phyloP scores from a whole-genome alignment of 2,888 invertebrate species.

The Lasioglossum zephyrum region DNA sequence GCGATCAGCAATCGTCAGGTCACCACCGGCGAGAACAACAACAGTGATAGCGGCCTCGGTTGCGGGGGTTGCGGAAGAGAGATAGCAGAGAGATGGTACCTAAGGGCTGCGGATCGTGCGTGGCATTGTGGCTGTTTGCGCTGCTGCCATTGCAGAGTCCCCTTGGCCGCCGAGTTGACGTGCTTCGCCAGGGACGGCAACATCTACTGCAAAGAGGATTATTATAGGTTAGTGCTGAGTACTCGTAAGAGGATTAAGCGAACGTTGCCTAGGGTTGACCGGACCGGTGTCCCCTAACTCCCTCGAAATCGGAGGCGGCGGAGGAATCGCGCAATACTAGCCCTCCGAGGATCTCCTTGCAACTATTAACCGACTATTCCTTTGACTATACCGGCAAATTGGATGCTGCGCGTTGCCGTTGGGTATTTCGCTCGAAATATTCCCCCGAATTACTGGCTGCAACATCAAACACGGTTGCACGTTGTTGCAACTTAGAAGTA shows the following conservation, averaged over 20 bases:
- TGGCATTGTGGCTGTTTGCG: constrained; percentile 95
- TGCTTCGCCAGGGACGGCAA: constrained; percentile 95
- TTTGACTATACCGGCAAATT: background rate
- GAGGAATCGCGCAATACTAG: background rate
- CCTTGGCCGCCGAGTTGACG: constrained; percentile 93
- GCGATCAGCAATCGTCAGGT: constrained; percentile 84
- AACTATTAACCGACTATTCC: constrained; percentile 11
- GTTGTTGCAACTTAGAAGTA: background rate
- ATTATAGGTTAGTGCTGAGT: constrained; percentile 90
- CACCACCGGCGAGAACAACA: constrained; percentile 76
- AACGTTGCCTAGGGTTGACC: background rate
- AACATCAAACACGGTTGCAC: background rate
- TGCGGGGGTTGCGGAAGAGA: constrained; percentile 88
- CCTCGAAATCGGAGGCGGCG: background rate
- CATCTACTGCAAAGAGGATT: constrained; percentile 97
- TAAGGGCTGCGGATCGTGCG: constrained; percentile 94
- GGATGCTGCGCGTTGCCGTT: background rate
- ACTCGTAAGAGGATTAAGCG: constrained; percentile 50
- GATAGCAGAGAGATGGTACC: constrained; percentile 89
- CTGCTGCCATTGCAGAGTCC: constrained; percentile 94
- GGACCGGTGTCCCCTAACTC: background rate
- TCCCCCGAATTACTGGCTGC: background rate
- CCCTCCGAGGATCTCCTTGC: background rate
- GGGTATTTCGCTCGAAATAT: background rate
- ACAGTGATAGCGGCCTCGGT: constrained; percentile 76